phyloP scores from a whole-genome alignment of 1,140 invertebrate species.

The Caligus rogercresseyi region DNA sequence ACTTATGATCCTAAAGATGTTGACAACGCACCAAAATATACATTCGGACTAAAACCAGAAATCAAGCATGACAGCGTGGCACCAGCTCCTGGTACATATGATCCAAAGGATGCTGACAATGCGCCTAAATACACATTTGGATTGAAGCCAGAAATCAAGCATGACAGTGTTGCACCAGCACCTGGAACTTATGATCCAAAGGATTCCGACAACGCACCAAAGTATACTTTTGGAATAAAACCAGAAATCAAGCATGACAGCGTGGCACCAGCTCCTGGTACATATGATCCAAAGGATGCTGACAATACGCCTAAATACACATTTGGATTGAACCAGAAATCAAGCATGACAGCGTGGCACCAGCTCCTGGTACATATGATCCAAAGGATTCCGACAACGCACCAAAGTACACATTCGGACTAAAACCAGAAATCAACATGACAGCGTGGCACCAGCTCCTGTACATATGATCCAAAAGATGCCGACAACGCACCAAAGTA shows the following conservation, averaged over 20 bases:
- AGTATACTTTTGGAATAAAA: conserved; percentile 18
- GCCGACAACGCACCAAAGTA: too few relatives aligned
- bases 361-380: too few relatives aligned
- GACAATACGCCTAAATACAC: conserved; percentile 1
- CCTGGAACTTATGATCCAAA: conserved; percentile 18
- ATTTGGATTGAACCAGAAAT: conserved; percentile 17
- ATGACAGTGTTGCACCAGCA: conserved; percentile 9
- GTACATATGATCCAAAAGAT: too few relatives aligned
- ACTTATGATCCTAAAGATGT: conserved; percentile 6
- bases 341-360: conserved; percentile 1
- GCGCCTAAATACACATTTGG: conserved; percentile 11
- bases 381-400: too few relatives aligned
- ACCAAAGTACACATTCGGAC: too few relatives aligned
- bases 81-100: conserved; percentile 13
- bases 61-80: not conserved
- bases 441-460: too few relatives aligned
- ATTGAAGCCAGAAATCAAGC: conserved; percentile 5
- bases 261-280: conserved; percentile 10
- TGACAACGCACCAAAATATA: conserved; percentile 11
- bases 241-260: conserved; percentile 13
- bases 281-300: conserved; percentile 10
- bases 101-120: not conserved
- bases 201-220: not conserved
- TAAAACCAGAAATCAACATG: too few relatives aligned
- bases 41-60: not conserved